Base-by-base conservation (phyloP, 2,888 invertebrate genomes). In the Agrochola lychnidis region DNA sequence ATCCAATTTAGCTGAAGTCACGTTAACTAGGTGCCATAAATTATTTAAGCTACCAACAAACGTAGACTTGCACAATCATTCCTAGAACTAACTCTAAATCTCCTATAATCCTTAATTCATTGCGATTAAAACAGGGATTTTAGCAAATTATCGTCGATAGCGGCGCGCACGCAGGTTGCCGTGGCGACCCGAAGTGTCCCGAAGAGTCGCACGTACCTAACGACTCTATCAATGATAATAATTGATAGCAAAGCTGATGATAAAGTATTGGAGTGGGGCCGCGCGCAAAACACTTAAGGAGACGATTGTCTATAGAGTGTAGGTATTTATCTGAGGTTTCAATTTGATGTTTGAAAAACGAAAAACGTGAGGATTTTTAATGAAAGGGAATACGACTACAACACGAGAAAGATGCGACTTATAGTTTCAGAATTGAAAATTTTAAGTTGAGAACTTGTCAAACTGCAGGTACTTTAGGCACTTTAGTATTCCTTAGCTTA, bases 261-360 rank as follows among this genome's bases (percentile, higher is more conserved):
- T 92, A 92, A 89, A 81, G 79, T 87, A 84, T 76, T 84, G 42
- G 71, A 70, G 87, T 91, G 85, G 94, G 86, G 91, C 80, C 93
- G 94, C 87, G 94, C 88, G 94, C 94, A 94, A 86, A 66, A 77
- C 70, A 74, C 81, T 94, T 94, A 94, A 93, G 93, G 85, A 76
- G 88, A 78, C 67, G 81, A 14, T 40, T 62, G 61, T 40, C 45
- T 25, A 22, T 4, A 10, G 9, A 73, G 7, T 73, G 25, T 73
- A n/a, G n/a, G n/a, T n/a, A 4, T 78, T 59, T 59, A 22, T 48
- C 53, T 14, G 2, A 40, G 63, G 6, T 56, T 4, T n/a, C 56
- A n/a, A 53, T 56, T 56, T 56, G 12, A 56, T 53, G 53, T 56
- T 48, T 66, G 30, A 22, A 66, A 48, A 1, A 19, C 2, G 4